Base-by-base conservation (phyloP, 2,797 vertebrate species). In the Hirundo rustica region DNA sequence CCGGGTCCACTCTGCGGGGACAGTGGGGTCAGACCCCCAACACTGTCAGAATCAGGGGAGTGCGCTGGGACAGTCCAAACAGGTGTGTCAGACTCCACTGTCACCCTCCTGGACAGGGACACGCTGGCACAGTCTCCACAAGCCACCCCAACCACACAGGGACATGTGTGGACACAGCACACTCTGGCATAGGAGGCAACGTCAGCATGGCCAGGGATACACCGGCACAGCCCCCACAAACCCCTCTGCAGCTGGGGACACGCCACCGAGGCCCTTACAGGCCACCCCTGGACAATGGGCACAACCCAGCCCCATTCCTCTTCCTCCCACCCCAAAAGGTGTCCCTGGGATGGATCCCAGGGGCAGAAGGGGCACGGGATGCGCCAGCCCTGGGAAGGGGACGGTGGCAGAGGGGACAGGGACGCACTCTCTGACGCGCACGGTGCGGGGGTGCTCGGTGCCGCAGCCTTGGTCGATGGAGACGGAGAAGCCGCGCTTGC, bases 371-470 rank as follows among this genome's bases (percentile, higher is more conserved):
- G n/a, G 8, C 1, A 0, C 0, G 0, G 45, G 66, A 32, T 10
- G 26, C 9, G 62, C n/a, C 55, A 19, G 44, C 42, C 50, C 36
- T 0, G 0, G 19, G 42, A 51, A 76, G 27, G 53, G 79, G 29
- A 16, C 0, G 0, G 34, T 0, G 25, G 51, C 51, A 50, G 70
- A 68, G 70, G 51, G 54, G 66, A 50, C 75, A 30, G 6, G 16
- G 71, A 99, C 99, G 98, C 96, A 99, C 99, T 99, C 98, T 47
- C 99, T 98, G 91, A 99, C 99, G 10, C 99, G 98, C 92, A 99
- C 98, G 0, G 99, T 99, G 96, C 96, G 98, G 15, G 98, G 97
- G 19, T 98, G 98, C 53, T 99, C 99, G 0, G 98, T 97, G 82
- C 98, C 98, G 10, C 97, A 98, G 93, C 98, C 97, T 3, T 97